A percentile compares a stretch with the other conserved stretches of the same genome.
These are phyloP conservation scores for Sinhomidia bicolor DNA, from an alignment of 2,888 invertebrate genomes.

Conservation along the genomic window DNA sequence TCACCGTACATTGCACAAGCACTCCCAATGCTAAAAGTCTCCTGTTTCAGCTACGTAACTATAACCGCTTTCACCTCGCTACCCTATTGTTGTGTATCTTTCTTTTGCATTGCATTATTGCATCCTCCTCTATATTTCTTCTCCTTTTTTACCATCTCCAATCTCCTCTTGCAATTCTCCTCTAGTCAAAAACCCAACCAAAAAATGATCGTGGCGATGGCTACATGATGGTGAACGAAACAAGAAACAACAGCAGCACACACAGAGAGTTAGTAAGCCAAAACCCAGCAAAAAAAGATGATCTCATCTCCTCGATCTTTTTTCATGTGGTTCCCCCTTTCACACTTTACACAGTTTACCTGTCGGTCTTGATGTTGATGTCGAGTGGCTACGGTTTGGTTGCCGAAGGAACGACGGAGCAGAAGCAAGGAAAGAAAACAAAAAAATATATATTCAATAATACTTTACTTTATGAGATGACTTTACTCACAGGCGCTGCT, in stretches of 20 bases:
- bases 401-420: conserved; percentile 58
- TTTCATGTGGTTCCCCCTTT: conserved; percentile 52
- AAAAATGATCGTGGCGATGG: background rate
- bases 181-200: background rate
- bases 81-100: background rate
- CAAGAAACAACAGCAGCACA: background rate
- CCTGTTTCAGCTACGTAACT: too few species aligned
- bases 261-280: background rate
- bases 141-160: conserved; percentile 19
- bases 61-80: too few species aligned
- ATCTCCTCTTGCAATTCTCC: conserved; percentile 46
- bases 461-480: conserved; percentile 31
- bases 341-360: conserved; percentile 25
- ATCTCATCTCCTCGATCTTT: conserved; percentile 54
- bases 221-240: background rate
- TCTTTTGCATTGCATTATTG: conserved; percentile 42
- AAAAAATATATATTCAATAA: conserved; percentile 5
- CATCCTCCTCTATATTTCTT: conserved; percentile 4
- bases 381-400: conserved; percentile 66
- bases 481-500: conserved; percentile 7
- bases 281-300: conserved; percentile 37
- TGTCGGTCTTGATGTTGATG: conserved; percentile 60
- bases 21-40: too few species aligned
- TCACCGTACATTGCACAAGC: background rate
- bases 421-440: conserved; percentile 37